These are phyloP conservation scores for Tragopan temminckii DNA, from an alignment of 2,797 vertebrate genomes.

Conservation along the genomic window DNA sequence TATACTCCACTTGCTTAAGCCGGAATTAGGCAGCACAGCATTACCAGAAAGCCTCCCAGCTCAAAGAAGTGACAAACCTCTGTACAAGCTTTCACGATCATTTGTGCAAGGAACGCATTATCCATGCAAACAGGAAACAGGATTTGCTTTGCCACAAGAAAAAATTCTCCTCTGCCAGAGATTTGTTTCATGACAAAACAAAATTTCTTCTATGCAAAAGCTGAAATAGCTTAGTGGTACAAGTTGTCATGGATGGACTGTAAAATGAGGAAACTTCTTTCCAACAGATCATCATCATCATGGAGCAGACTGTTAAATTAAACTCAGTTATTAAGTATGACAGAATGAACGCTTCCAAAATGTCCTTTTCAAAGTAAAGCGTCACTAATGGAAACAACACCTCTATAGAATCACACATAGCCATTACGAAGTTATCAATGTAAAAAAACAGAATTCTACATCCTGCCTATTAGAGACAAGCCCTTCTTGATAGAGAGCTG, in stretches of 20 bases:
- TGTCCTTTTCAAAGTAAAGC: background rate
- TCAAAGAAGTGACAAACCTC: background rate
- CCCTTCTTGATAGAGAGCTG: background rate
- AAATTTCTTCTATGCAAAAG: background rate
- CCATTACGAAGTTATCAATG: background rate
- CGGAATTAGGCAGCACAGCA: background rate
- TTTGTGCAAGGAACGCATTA: fast-evolving
- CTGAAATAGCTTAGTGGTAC: background rate
- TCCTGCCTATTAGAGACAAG: background rate
- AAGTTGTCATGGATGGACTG: background rate
- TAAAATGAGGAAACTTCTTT: background rate
- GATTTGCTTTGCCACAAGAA: background rate
- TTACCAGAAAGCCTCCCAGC: background rate
- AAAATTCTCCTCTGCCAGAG: background rate
- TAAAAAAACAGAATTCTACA: background rate
- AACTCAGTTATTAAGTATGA: background rate
- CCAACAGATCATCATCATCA: background rate
- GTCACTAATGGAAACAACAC: background rate
- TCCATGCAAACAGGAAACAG: background rate
- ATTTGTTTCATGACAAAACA: background rate
- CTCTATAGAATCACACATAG: background rate
- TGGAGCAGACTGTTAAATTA: background rate
- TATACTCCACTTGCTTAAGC: background rate
- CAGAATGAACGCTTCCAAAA: background rate
- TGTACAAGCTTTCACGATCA: fast-evolving